These are phyloP conservation scores for Lepus townsendii DNA, from an alignment of 2,797 vertebrate species.

Conservation along the genomic window DNA sequence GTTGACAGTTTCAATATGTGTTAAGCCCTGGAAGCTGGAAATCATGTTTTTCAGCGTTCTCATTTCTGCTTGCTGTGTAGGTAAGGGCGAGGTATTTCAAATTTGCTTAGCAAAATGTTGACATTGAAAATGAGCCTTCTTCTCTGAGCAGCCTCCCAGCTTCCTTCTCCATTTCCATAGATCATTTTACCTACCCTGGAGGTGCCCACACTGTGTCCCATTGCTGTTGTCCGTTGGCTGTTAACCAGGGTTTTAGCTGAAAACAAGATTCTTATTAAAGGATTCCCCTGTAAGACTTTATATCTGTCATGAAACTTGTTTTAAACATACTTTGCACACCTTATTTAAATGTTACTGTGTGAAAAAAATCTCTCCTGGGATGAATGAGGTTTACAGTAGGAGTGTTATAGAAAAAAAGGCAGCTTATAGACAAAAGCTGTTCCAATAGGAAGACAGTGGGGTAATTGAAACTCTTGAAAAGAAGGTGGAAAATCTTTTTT, in stretches of 20 bases:
- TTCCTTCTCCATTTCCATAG: not conserved
- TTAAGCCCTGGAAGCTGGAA: not conserved
- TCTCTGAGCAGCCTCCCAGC: not conserved
- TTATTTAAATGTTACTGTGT: conserved; percentile 52
- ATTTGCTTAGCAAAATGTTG: not conserved
- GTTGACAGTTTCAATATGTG: not conserved
- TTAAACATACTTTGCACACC: conserved; percentile 42
- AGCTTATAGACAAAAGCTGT: not conserved
- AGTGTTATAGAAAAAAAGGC: not conserved
- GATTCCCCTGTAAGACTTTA: not conserved
- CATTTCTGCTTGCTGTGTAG: not conserved
- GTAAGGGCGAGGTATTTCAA: not conserved
- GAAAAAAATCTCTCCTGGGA: conserved; percentile 6
- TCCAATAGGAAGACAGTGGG: not conserved
- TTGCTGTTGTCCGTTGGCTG: not conserved
- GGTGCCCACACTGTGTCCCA: not conserved
- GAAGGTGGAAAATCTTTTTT: not conserved
- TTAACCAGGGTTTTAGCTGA: not conserved
- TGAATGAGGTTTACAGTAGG: not conserved
- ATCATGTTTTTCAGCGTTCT: not conserved
- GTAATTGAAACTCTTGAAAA: not conserved
- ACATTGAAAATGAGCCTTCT: not conserved
- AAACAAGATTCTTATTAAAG: not conserved
- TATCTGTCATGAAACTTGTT: conserved; percentile 2
- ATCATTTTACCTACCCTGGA: not conserved